Percentiles rank a stretch among this genome's conserved stretches.
Conservation (phyloP, 92 coral and sea anemone species). For the Diadumene lineata region DNA sequence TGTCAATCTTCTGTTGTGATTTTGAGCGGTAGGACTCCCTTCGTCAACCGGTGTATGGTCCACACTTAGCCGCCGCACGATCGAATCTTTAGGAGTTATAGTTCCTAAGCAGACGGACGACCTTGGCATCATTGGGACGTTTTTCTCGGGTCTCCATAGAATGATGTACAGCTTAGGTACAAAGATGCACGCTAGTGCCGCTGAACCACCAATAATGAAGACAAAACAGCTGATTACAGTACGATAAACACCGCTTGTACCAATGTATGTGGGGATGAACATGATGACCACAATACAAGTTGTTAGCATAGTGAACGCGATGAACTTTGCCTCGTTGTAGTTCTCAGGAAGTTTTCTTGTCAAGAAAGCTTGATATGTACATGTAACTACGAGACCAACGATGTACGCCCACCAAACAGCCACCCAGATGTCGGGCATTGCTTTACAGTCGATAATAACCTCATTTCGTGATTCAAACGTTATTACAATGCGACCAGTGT, state of each 20-base stretch:
- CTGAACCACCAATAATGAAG: constrained; percentile 68
- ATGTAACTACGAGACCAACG: constrained; percentile 72
- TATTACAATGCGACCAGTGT: constrained; percentile 54
- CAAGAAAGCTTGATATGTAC: constrained; percentile 91
- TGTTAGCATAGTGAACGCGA: constrained; percentile 86
- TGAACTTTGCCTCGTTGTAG: constrained; percentile 93
- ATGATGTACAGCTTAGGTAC: constrained; percentile 88
- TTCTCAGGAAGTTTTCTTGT: constrained; percentile 92
- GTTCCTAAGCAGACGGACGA: constrained; percentile 59
- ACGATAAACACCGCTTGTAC: constrained; percentile 74
- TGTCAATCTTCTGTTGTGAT: background rate
- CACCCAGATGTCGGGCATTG: constrained; percentile 54
- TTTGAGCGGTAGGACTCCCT: background rate
- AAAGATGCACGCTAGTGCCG: constrained; percentile 82
- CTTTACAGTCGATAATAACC: constrained; percentile 60
- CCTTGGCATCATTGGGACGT: constrained; percentile 79
- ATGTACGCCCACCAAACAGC: constrained; percentile 87
- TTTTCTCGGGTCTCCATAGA: constrained; percentile 89
- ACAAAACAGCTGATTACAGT: constrained; percentile 80
- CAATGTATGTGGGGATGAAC: constrained; percentile 80
- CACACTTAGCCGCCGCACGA: background rate
- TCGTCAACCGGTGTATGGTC: background rate
- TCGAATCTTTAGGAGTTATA: constrained; percentile 47
- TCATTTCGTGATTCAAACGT: constrained; percentile 66
- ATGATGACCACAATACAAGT: constrained; percentile 78